A percentile compares a stretch with the other conserved stretches of the same genome.
Evolutionary conservation across 2,797 vertebrate species (phyloP).

Genomic region (Chelidonichthys spinosus): DNA sequence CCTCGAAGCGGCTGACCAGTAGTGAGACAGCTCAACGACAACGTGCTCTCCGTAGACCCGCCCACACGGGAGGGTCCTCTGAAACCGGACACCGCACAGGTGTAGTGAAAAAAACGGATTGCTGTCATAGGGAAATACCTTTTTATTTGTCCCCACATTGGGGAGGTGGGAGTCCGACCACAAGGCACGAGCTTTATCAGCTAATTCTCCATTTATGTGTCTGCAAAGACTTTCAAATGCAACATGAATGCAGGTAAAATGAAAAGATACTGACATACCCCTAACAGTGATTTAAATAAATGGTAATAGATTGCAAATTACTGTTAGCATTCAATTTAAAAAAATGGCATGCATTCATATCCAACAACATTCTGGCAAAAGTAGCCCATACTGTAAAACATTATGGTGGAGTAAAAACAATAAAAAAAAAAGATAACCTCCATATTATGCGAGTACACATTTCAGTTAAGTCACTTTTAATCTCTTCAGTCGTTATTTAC

Average conservation of each 20-base stretch:
- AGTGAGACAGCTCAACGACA: slow-evolving; percentile 21
- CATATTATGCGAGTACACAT: not conserved
- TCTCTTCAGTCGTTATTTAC: not conserved
- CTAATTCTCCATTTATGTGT: not conserved
- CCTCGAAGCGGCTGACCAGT: slow-evolving; percentile 34
- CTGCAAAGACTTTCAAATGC: not conserved
- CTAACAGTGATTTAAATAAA: not conserved
- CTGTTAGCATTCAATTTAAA: slow-evolving; percentile 1
- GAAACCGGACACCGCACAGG: slow-evolving; percentile 72
- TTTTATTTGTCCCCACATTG: no score
- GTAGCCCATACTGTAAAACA: not conserved
- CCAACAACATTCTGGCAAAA: not conserved
- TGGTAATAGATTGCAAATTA: not conserved
- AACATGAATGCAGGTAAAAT: not conserved
- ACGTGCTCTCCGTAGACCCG: slow-evolving; percentile 33
- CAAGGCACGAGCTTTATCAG: not conserved
- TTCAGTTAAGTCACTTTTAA: not conserved
- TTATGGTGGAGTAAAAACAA: not conserved
- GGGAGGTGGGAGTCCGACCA: not conserved
- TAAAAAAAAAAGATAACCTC: not conserved
- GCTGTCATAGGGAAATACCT: no score
- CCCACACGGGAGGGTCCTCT: slow-evolving; percentile 47
- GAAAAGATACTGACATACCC: not conserved
- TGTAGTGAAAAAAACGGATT: slow-evolving; percentile 23
- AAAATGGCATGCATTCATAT: slow-evolving; percentile 3